These are phyloP conservation scores for Thalassoma bifasciatum DNA, from an alignment of 2,113 vertebrate genomes.

Conservation along the genomic window DNA sequence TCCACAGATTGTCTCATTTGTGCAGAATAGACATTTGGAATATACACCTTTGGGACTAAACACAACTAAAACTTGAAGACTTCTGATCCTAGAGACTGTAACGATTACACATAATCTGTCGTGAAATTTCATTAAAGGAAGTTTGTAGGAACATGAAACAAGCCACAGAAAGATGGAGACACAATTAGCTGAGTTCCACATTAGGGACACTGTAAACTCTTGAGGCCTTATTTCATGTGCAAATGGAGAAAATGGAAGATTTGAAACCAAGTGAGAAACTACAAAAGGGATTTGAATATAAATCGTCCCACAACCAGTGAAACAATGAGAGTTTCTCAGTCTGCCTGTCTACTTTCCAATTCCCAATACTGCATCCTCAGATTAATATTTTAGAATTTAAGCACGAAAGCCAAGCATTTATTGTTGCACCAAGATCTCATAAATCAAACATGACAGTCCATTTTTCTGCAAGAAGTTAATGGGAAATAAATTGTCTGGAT, in stretches of 20 bases:
- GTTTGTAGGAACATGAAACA: constrained; percentile 45
- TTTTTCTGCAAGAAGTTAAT: constrained; percentile 26
- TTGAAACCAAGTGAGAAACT: constrained; percentile 21
- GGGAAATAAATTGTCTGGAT: constrained; percentile 21
- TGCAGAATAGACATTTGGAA: constrained; percentile 33
- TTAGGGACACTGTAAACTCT: constrained; percentile 51
- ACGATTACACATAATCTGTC: constrained; percentile 39
- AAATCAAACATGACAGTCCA: constrained; percentile 48
- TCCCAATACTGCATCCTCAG: constrained; percentile 36
- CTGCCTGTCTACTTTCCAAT: constrained; percentile 31
- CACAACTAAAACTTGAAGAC: constrained; percentile 20
- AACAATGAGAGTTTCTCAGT: constrained; percentile 46
- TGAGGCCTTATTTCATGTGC: constrained; percentile 32
- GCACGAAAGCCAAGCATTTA: constrained; percentile 45
- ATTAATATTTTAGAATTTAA: constrained; percentile 59
- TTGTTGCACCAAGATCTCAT: constrained; percentile 32
- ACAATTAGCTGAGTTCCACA: constrained; percentile 59
- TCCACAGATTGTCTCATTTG: constrained; percentile 39
- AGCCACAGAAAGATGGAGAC: constrained; percentile 52
- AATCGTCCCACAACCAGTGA: constrained; percentile 53
- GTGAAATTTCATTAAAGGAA: constrained; percentile 40
- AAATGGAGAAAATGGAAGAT: constrained; percentile 50
- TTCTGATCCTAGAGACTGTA: not conserved
- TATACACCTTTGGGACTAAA: constrained; percentile 33
- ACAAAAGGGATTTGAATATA: constrained; percentile 51